Evolutionary conservation across 1,140 invertebrate species (phyloP), one percentile per base, ranked within the genome.

Genomic region (Euwallacea similis): DNA sequence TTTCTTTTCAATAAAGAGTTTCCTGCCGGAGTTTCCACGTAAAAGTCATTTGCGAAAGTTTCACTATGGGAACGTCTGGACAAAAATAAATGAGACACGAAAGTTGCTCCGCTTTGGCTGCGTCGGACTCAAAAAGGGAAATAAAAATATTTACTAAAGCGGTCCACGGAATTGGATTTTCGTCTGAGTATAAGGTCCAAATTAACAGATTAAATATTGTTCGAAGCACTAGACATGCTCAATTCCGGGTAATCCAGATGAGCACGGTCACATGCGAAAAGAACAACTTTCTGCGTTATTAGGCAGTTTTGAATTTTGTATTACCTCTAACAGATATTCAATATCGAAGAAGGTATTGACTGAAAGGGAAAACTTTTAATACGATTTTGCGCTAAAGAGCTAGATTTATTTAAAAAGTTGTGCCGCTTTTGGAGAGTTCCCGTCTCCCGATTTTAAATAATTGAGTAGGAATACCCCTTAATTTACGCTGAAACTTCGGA

Each of bases 51-150:
- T 8, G 54, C 8, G 54, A 56, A 56, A 56, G 54, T 56, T 56
- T 56, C 16, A 56, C 54, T 15, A 21, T 56, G 16, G 54, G 16
- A 56, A 56, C 54, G 54, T 56, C 54, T 56, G 54, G 54, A 56
- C 54, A 56, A 56, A 56, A 56, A 56, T 56, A 56, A 56, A 56
- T 56, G 54, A 56, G 54, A 56, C 54, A 56, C n/a, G 54, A 56
- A 56, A 56, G 54, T 56, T 56, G 11, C 54, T 21, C 16, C n/a
- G 11, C 54, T 33, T 33, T 33, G 21, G 21, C 21, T 33, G n/a
- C 1, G 16, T 15, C 16, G 46, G 46, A 7, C 46, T 13, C 16
- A 56, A 56, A 56, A 21, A 21, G 54, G 54, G 16, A 56, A 56
- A 56, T 56, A 56, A 56, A 56, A 56, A 56, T 15, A 56, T 16